These are phyloP conservation scores for Pristionchus maxplancki DNA, from an alignment of 2,888 invertebrate genomes.

Conservation along the genomic window DNA sequence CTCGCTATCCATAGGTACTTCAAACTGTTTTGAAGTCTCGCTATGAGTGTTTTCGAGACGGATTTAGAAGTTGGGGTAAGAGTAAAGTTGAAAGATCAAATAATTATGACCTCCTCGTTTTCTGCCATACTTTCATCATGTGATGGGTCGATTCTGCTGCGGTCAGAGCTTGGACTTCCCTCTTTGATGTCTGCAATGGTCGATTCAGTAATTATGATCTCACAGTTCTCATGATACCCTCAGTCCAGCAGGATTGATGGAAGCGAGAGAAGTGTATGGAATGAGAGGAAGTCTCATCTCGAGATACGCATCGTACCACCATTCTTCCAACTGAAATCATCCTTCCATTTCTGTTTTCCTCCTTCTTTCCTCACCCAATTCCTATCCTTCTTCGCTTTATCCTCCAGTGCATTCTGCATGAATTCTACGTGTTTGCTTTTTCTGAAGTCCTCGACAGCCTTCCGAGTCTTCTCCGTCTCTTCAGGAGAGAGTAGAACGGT, in stretches of 20 bases:
- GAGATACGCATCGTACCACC: constrained; percentile 70
- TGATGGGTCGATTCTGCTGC: constrained; percentile 26
- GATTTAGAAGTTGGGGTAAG: neutral
- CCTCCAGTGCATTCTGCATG: constrained; percentile 61
- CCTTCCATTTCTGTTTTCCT: neutral
- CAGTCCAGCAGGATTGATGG: constrained; percentile 24
- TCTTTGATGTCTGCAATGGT: neutral
- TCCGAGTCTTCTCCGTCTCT: constrained; percentile 55
- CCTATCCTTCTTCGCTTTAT: constrained; percentile 56
- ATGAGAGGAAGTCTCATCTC: constrained; percentile 64
- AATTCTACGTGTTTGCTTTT: constrained; percentile 56
- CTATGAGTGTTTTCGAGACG: neutral
- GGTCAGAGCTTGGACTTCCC: neutral
- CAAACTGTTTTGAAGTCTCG: neutral
- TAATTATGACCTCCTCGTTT: constrained; percentile 19
- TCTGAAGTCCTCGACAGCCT: constrained; percentile 61
- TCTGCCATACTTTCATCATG: constrained; percentile 48
- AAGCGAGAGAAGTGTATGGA: constrained; percentile 48
- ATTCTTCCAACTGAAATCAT: constrained; percentile 65
- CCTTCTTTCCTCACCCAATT: constrained; percentile 62
- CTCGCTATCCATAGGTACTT: neutral
- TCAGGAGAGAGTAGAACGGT: constrained; percentile 56
- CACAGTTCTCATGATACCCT: neutral
- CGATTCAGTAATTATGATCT: neutral
- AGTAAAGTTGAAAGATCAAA: neutral